Percentiles rank a stretch among this genome's conserved stretches.
phyloP scores from a whole-genome alignment of 2,113 vertebrate species.

The Boulengeromyrus knoepffleri region DNA sequence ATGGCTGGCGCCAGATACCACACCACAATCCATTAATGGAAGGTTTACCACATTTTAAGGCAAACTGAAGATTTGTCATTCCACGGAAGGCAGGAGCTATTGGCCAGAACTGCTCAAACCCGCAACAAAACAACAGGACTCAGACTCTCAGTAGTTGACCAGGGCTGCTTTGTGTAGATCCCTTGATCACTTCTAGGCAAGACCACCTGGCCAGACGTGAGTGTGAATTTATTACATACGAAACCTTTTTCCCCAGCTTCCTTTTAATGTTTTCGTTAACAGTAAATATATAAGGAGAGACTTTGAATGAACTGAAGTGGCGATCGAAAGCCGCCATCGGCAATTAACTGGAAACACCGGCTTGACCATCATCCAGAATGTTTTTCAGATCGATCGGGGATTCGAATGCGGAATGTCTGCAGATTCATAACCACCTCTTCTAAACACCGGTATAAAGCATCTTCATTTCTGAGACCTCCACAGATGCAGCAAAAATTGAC shows the following conservation, averaged over 20 bases:
- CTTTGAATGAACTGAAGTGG: not conserved
- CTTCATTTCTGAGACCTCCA: not conserved
- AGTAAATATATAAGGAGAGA: not conserved
- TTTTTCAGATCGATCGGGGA: not conserved
- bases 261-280: not conserved
- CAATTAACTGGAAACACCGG: not conserved
- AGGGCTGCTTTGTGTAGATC: not conserved
- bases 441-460: not conserved
- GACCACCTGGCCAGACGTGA: not conserved
- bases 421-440: not conserved
- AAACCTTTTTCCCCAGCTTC: not conserved
- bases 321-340: not conserved
- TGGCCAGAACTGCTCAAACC: not conserved
- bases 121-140: not conserved
- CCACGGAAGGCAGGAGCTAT: not conserved
- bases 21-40: not conserved
- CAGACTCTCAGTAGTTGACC: not conserved
- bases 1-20: not conserved
- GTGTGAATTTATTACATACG: not conserved
- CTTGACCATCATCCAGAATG: not conserved
- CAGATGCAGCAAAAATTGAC: not conserved
- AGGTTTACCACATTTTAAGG: not conserved
- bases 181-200: not conserved
- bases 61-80: constrained; percentile 9
- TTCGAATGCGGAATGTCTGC: not conserved